Evolutionary conservation across 2,797 vertebrate species (phyloP).

Genomic region (Hoplostethus mediterraneus): DNA sequence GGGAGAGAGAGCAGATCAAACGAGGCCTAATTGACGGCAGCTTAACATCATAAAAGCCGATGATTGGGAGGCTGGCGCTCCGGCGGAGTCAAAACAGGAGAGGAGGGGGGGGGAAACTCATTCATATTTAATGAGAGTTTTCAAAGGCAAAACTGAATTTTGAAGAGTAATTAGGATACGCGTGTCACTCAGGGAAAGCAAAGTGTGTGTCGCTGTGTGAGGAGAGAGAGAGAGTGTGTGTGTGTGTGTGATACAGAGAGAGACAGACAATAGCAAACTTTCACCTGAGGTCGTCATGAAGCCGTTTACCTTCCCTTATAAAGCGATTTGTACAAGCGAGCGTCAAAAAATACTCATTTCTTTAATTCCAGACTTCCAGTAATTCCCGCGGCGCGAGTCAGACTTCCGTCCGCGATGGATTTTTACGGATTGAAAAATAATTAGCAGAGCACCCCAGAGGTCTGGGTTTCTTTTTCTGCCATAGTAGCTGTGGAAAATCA

Average conservation of each 20-base stretch:
- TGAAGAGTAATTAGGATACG: slow-evolving; percentile 39
- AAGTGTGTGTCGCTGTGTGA: too few species aligned
- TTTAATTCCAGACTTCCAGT: slow-evolving; percentile 42
- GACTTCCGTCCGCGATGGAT: slow-evolving; percentile 34
- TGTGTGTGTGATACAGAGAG: neutral
- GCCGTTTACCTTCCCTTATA: too few species aligned
- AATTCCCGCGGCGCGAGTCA: slow-evolving; percentile 50
- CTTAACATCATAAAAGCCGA: slow-evolving; percentile 78
- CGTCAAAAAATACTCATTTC: slow-evolving; percentile 46
- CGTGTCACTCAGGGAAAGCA: slow-evolving; percentile 36
- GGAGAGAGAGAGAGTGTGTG: neutral
- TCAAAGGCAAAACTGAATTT: slow-evolving; percentile 51
- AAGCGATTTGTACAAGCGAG: slow-evolving; percentile 14
- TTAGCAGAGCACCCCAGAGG: slow-evolving; percentile 62
- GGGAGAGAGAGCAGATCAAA: slow-evolving; percentile 74
- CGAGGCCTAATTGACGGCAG: slow-evolving; percentile 80
- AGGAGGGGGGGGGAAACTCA: neutral
- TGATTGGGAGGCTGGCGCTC: slow-evolving; percentile 66
- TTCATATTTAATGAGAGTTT: slow-evolving; percentile 57
- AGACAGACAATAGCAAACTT: neutral
- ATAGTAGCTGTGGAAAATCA: slow-evolving; percentile 61
- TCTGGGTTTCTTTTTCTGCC: slow-evolving; percentile 21
- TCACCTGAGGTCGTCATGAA: slow-evolving; percentile 12
- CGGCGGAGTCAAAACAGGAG: slow-evolving; percentile 59
- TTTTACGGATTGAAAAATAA: slow-evolving; percentile 68